A percentile compares a stretch with the other conserved stretches of the same genome.
Conservation (phyloP, 2,797 vertebrate species). For the Cichlasoma orientale region DNA sequence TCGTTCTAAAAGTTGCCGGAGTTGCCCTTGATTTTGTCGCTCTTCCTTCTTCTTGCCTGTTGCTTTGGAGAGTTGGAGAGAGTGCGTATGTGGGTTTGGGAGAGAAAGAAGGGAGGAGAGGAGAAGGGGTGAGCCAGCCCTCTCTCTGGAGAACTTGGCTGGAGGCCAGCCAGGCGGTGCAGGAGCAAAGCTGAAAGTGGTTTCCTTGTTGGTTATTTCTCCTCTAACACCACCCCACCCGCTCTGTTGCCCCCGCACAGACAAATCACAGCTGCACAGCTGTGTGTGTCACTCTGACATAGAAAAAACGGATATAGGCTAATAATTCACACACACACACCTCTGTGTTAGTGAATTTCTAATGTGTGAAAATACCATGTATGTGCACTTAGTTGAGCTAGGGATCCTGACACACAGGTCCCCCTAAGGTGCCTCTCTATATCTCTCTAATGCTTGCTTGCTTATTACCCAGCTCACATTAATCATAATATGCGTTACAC, state of each 20-base stretch:
- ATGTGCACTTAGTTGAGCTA: not conserved
- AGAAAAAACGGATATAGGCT: not conserved
- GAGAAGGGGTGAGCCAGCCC: slow-evolving; percentile 77
- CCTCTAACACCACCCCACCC: slow-evolving; percentile 34
- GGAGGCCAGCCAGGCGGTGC: slow-evolving; percentile 75
- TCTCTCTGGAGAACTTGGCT: slow-evolving; percentile 71
- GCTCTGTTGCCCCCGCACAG: slow-evolving; percentile 16
- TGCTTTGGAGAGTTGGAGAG: slow-evolving; percentile 64
- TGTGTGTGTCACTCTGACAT: slow-evolving; percentile 64
- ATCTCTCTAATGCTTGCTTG: no score
- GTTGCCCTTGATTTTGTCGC: slow-evolving; percentile 25
- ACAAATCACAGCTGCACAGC: slow-evolving; percentile 58
- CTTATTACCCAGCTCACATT: no score
- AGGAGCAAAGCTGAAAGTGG: slow-evolving; percentile 74
- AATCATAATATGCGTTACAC: not conserved
- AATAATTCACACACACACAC: slow-evolving; percentile 7
- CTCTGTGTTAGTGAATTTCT: not conserved
- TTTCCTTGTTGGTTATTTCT: slow-evolving; percentile 76
- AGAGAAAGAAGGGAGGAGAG: slow-evolving; percentile 70
- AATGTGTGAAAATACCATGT: not conserved
- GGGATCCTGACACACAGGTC: no score
- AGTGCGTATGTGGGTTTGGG: slow-evolving; percentile 73
- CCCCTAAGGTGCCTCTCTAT: not conserved
- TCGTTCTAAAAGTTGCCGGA: slow-evolving; percentile 22
- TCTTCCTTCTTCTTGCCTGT: slow-evolving; percentile 63